phyloP scores from a whole-genome alignment of 2,113 vertebrate species.

The Larimichthys crocea region DNA sequence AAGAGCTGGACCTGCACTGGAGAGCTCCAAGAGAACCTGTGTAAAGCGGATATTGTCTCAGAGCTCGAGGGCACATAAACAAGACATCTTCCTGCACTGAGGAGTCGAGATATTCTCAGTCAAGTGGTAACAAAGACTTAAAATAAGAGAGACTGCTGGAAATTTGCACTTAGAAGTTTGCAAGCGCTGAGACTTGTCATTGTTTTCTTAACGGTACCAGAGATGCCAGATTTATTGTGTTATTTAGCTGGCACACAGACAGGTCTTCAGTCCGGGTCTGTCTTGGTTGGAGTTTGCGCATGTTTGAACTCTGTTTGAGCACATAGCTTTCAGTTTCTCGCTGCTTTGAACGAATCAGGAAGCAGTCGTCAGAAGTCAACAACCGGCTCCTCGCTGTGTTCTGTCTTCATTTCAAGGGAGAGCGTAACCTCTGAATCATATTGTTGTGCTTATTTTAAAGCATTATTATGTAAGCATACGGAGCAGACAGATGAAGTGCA shows the following conservation, averaged over 20 bases:
- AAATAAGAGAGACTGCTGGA: slow-evolving; percentile 51
- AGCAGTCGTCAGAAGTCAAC: slow-evolving; percentile 28
- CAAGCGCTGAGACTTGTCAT: slow-evolving; percentile 20
- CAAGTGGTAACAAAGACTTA: not conserved
- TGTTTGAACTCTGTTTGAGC: slow-evolving; percentile 15
- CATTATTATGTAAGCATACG: slow-evolving; percentile 55
- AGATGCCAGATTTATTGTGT: slow-evolving; percentile 7
- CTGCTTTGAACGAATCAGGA: slow-evolving; percentile 37
- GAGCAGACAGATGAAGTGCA: slow-evolving; percentile 81
- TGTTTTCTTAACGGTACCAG: slow-evolving; percentile 34
- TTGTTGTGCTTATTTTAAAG: slow-evolving; percentile 79
- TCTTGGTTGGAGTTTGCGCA: slow-evolving; percentile 12
- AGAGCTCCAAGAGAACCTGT: slow-evolving; percentile 38
- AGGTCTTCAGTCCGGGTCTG: slow-evolving; percentile 27
- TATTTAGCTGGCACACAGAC: slow-evolving; percentile 35
- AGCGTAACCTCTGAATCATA: slow-evolving; percentile 52
- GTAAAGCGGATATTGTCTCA: slow-evolving; percentile 13
- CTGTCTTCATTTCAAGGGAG: slow-evolving; percentile 54
- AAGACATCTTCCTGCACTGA: slow-evolving; percentile 48
- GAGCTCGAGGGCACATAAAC: slow-evolving; percentile 49
- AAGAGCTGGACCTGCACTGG: slow-evolving; percentile 29
- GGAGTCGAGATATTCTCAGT: slow-evolving; percentile 24
- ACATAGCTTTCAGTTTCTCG: slow-evolving; percentile 19
- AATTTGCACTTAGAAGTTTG: slow-evolving; percentile 73
- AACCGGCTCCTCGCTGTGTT: slow-evolving; percentile 22